Conservation (phyloP, 2,113 vertebrate species). For the Chitala chitala region DNA sequence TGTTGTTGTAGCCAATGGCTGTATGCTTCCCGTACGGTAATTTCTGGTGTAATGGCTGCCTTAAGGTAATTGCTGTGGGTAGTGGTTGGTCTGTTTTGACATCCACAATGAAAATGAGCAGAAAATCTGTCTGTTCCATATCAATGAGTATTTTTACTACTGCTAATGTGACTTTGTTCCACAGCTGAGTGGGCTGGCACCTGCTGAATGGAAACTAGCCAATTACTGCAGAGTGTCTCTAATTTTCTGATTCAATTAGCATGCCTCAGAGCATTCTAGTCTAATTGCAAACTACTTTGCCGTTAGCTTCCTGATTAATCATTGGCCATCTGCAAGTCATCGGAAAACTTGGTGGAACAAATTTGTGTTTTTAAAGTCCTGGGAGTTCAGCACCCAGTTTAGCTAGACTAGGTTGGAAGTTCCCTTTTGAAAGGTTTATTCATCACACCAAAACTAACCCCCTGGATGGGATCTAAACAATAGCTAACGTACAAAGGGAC, state of each 20-base stretch:
- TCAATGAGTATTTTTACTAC: conserved; percentile 94
- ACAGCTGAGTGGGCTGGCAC: conserved; percentile 99
- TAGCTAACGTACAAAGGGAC: not conserved
- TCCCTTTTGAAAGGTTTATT: not conserved
- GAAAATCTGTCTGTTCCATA: conserved; percentile 97
- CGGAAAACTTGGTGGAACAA: conserved; percentile 87
- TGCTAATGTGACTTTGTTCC: conserved; percentile 98
- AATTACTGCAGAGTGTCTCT: conserved; percentile 96
- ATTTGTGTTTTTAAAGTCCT: conserved; percentile 86
- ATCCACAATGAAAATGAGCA: conserved; percentile 87
- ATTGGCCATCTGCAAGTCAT: conserved; percentile 97
- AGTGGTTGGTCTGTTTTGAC: conserved; percentile 53
- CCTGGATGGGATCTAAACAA: not conserved
- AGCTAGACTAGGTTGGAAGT: not conserved
- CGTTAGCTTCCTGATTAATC: conserved; percentile 99
- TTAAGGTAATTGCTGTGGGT: conserved; percentile 3
- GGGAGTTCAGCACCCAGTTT: conserved; percentile 69
- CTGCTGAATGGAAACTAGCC: conserved; percentile 97
- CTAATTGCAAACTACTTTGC: conserved; percentile 99
- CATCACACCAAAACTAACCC: not conserved
- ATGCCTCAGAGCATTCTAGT: conserved; percentile 99
- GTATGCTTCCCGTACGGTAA: not conserved
- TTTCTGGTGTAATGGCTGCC: conserved; percentile 9
- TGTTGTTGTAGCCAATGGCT: not conserved
- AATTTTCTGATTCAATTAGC: conserved; percentile 99